Evolutionary conservation across 2,888 invertebrate genomes (phyloP), one percentile per base, ranked within the genome.

Genomic region (Criorhina ranunculi): DNA sequence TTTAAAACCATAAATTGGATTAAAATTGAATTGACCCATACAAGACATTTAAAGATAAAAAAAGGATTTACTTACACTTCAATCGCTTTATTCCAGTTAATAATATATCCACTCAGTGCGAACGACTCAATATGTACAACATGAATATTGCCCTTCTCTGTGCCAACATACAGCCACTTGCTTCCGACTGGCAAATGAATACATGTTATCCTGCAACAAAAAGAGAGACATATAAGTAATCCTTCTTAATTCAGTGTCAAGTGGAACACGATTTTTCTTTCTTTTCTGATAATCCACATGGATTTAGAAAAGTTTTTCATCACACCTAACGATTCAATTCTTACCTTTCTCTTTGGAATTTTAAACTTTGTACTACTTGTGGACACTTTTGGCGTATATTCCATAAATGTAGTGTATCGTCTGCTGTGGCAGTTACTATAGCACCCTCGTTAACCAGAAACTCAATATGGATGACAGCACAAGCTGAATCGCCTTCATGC

Each of bases 71-170:
- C 97, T 96, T 93, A 99, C 98, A 98, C 94, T 95, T 99, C 99
- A 92, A 99, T 99, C 90, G 99, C 98, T 94, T 99, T 99, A 94
- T 99, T 99, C 99, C 99, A 99, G 94, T 99, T 99, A 94, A 99
- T 98, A 92, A 98, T 95, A 94, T 99, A 99, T 87, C 99, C 98
- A 90, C 98, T 98, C 89, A 99, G 95, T 90, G 95, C 94, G 93
- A 99, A 99, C 89, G 96, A 96, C 93, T 99, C 99, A 89, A 99
- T 96, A 93, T 99, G 97, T 90, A 99, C 97, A 88, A 99, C 95
- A 93, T 99, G 98, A 89, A 99, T 96, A 93, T 99, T 99, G 87
- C 99, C 99, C 88, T 97, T 95, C 92, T 99, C 99, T 76, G 99
- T 98, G 89, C 99, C 99, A 88, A 99, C 96, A 93, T 99, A 98